Percentiles rank a stretch among this genome's conserved stretches.
These are phyloP conservation scores for Aphidius colemani DNA, from an alignment of 2,888 invertebrate genomes.

Conservation along the genomic window DNA sequence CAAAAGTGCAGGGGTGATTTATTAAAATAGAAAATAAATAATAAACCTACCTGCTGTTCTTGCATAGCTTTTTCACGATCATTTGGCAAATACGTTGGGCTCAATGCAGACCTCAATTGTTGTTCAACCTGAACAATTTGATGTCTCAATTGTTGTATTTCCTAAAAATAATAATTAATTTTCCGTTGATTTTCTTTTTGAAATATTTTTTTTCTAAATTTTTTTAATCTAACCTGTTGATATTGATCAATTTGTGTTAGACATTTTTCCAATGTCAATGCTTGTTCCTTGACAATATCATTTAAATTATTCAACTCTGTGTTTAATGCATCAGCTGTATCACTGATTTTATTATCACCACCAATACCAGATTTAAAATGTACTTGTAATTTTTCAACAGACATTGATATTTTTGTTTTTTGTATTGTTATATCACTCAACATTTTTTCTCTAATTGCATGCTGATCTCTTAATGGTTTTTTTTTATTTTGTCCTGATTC, in stretches of 20 bases:
- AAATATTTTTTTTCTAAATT: constrained; percentile 7
- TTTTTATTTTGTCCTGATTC: constrained; percentile 84
- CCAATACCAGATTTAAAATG: constrained; percentile 88
- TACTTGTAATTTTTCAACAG: constrained; percentile 89
- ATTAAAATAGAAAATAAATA: constrained; percentile 20
- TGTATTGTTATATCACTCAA: constrained; percentile 86
- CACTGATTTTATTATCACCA: constrained; percentile 76
- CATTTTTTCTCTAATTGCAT: constrained; percentile 83
- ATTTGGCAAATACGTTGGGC: constrained; percentile 81
- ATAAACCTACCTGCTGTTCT: constrained; percentile 84
- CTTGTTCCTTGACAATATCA: constrained; percentile 68
- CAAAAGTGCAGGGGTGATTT: constrained; percentile 44
- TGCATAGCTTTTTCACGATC: constrained; percentile 80
- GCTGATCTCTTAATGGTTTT: constrained; percentile 85
- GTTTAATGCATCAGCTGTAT: constrained; percentile 73
- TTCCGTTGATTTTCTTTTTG: background rate
- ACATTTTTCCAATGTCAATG: constrained; percentile 72
- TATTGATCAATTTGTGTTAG: constrained; percentile 86
- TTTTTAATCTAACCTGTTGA: constrained; percentile 65
- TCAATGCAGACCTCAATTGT: constrained; percentile 79
- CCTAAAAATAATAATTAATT: constrained; percentile 59
- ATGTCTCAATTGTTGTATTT: constrained; percentile 82
- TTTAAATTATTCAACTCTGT: constrained; percentile 72
- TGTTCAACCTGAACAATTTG: constrained; percentile 87
- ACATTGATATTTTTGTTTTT: constrained; percentile 85